phyloP scores from a whole-genome alignment of 2,113 vertebrate species.

The Poicephalus gulielmi region DNA sequence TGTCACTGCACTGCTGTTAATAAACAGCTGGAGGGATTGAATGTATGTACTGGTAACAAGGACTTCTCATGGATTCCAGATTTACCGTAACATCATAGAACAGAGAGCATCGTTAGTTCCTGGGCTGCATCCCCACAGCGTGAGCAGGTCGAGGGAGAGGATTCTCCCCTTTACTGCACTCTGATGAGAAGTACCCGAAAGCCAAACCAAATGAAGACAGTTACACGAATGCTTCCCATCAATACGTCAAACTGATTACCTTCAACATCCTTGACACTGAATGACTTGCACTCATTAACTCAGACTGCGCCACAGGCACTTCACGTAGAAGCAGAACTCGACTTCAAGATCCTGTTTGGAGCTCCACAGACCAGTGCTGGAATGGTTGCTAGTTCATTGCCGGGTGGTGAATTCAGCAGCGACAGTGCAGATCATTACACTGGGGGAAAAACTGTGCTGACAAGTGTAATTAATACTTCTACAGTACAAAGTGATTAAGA shows the following conservation, averaged over 20 bases:
- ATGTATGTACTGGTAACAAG: rapidly evolving
- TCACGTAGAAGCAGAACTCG: rapidly evolving
- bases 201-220: neutral
- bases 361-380: rapidly evolving
- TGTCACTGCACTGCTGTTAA: neutral
- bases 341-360: no score
- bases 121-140: neutral
- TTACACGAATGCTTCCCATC: rapidly evolving
- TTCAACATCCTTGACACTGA: neutral
- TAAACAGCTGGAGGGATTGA: no score
- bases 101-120: rapidly evolving
- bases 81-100: rapidly evolving
- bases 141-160: neutral
- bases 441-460: neutral
- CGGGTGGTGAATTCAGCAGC: rapidly evolving
- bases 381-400: neutral
- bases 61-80: no score
- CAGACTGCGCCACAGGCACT: neutral
- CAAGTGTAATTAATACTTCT: neutral
- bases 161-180: neutral
- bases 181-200: neutral
- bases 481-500: neutral
- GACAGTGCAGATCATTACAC: rapidly evolving
- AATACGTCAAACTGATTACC: no score
- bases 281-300: rapidly evolving